Evolutionary conservation across 2,888 invertebrate species (phyloP), one percentile per base, ranked within the genome.

Genomic region (Drosophila kanekoi): DNA sequence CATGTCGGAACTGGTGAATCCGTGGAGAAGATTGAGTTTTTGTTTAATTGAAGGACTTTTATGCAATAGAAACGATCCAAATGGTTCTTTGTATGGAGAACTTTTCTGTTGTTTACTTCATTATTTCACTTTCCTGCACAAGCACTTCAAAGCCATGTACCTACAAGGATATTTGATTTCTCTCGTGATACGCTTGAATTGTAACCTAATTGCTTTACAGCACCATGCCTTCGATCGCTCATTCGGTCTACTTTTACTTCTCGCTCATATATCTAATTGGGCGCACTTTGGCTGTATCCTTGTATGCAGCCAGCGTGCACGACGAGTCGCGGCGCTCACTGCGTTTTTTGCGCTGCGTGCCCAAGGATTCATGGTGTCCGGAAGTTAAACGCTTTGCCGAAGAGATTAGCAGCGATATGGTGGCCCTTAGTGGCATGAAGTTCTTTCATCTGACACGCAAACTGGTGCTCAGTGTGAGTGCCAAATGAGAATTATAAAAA

Each of bases 281-380:
- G 8, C 92, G 94, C 73, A 94, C 94, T 0, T 89, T 93, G 53
- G 93, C 93, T 0, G 94, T 94, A 1, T 94, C 94, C 1, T 83
- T 94, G 47, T 94, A 93, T 58, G 93, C 94, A 3, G 93, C 94
- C n/a, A 90, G 92, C 18, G 92, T 94, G 6, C 93, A 94, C 75
- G 94, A 94, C 70, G 94, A 94, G 72, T 93, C 93, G 35, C 92
- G 93, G 61, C 89, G 90, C 13, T 92, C 93, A 0, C 72, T 93
- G 43, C 80, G 91, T 0, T 90, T 91, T n/a, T 76, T 93, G 32
- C 92, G 93, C 58, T 92, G 93, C 44, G 92, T 93, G 1, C 93
- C 93, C 2, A 91, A 91, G 35, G 92, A 93, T 32, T 91, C 92
- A 11, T 94, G 93, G 91, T 92, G 93, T 62, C 75, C 89, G 23